Evolutionary conservation across 2,888 invertebrate species (phyloP).

Genomic region (Drosophila ezoana): DNA sequence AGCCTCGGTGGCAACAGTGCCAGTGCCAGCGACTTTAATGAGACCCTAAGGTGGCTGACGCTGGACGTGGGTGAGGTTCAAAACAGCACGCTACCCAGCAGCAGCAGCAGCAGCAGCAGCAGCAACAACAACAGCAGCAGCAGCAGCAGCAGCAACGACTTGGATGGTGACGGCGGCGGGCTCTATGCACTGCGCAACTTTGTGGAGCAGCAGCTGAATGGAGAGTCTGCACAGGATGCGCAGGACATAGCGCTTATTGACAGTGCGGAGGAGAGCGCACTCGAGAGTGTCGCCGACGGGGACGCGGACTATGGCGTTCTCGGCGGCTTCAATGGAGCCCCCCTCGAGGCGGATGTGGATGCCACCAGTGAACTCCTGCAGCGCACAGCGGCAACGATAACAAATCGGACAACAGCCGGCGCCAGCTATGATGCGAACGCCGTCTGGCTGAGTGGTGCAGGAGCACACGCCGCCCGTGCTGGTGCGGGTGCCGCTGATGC

Average conservation of each 20-base stretch:
- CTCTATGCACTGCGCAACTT: slow-evolving; percentile 65
- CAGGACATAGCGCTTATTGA: slow-evolving; percentile 82
- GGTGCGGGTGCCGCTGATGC: background rate
- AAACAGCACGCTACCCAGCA: slow-evolving; percentile 48
- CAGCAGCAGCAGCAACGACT: slow-evolving; percentile 15
- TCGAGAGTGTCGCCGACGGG: slow-evolving; percentile 64
- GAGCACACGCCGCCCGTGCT: slow-evolving; percentile 5
- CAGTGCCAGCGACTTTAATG: slow-evolving; percentile 41
- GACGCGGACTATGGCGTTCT: slow-evolving; percentile 78
- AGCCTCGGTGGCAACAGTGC: slow-evolving; percentile 20
- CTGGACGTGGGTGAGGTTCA: slow-evolving; percentile 53
- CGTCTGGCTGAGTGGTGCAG: slow-evolving; percentile 43
- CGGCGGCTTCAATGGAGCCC: slow-evolving; percentile 64
- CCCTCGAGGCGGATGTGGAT: slow-evolving; percentile 34
- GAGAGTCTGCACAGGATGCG: slow-evolving; percentile 61
- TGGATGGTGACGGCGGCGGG: slow-evolving; percentile 31
- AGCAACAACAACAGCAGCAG: too few species aligned
- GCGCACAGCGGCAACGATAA: slow-evolving; percentile 60
- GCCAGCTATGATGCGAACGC: slow-evolving; percentile 35
- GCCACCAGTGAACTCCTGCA: slow-evolving; percentile 52
- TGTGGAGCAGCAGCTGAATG: slow-evolving; percentile 64
- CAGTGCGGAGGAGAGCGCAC: slow-evolving; percentile 81
- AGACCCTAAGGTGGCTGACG: slow-evolving; percentile 63
- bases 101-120: slow-evolving; percentile 11
- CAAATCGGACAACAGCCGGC: slow-evolving; percentile 47